phyloP scores from a whole-genome alignment of 2,888 invertebrate genomes.

The Hemicrepidius hirtus region DNA sequence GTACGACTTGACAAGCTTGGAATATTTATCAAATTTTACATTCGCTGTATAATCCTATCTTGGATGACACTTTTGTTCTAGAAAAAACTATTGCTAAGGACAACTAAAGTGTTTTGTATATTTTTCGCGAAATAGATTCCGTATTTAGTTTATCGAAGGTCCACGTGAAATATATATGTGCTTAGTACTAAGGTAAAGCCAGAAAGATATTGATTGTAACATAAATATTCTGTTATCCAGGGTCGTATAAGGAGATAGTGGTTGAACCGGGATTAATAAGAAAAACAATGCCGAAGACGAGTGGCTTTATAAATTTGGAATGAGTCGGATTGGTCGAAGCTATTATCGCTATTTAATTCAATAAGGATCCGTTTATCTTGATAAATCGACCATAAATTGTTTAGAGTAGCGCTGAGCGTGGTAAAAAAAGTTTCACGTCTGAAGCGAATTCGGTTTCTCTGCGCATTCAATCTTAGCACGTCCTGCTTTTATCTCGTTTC shows the following conservation, averaged over 20 bases:
- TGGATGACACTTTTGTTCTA: no score
- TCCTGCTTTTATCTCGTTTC: slow-evolving; percentile 60
- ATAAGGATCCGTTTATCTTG: slow-evolving; percentile 69
- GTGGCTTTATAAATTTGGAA: slow-evolving; percentile 50
- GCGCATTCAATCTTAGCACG: slow-evolving; percentile 61
- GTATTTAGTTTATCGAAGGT: no score
- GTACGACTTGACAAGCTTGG: no score
- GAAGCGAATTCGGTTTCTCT: slow-evolving; percentile 57
- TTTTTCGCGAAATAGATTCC: no score
- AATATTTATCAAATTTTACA: no score
- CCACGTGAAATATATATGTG: background rate
- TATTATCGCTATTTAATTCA: slow-evolving; percentile 70
- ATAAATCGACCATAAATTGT: slow-evolving; percentile 70
- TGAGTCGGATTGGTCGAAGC: slow-evolving; percentile 54
- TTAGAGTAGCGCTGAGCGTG: slow-evolving; percentile 64
- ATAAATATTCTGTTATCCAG: slow-evolving; percentile 37
- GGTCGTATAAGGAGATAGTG: slow-evolving; percentile 34
- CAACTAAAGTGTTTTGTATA: no score
- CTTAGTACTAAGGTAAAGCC: slow-evolving; percentile 5
- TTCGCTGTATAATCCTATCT: no score
- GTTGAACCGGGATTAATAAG: slow-evolving; percentile 35
- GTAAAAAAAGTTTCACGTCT: slow-evolving; percentile 61
- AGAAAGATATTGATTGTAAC: slow-evolving; percentile 23
- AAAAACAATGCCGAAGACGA: slow-evolving; percentile 38
- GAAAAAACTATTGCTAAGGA: no score